A percentile compares a stretch with the other conserved stretches of the same genome.
Conservation (phyloP, 2,113 vertebrate species). For the Nycticorax nycticorax region DNA sequence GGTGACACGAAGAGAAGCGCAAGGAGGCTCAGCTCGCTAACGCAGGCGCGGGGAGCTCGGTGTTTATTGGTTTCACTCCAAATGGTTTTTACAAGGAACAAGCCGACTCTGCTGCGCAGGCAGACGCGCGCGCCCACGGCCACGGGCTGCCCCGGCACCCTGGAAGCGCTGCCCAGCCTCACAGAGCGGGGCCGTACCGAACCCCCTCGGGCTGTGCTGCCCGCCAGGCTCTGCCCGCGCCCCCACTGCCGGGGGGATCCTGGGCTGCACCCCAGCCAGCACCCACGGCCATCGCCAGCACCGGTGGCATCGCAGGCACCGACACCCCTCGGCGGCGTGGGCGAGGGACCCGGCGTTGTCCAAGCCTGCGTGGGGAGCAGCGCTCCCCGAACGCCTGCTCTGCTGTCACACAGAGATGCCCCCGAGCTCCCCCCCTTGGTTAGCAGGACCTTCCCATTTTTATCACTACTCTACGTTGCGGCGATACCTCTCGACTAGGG, state of each 20-base stretch:
- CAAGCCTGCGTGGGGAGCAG: fast-evolving
- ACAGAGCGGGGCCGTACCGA: no score
- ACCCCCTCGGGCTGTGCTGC: not conserved
- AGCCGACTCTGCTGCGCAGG: not conserved
- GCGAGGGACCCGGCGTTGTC: fast-evolving
- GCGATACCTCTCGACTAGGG: not conserved
- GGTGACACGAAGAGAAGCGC: fast-evolving
- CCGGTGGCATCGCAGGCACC: fast-evolving
- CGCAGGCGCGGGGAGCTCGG: not conserved
- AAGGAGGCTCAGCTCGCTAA: not conserved
- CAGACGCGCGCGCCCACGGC: fast-evolving
- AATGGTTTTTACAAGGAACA: not conserved
- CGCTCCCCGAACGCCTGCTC: not conserved
- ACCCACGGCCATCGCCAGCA: not conserved
- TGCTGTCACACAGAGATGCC: not conserved
- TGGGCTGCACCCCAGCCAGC: not conserved
- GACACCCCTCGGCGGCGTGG: fast-evolving
- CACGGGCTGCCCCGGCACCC: not conserved
- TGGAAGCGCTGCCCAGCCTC: not conserved
- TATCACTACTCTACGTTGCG: not conserved
- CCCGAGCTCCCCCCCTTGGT: not conserved
- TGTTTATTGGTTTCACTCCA: not conserved
- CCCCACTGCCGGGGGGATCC: fast-evolving
- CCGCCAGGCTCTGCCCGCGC: not conserved
- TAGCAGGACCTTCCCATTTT: not conserved